phyloP scores from a whole-genome alignment of 2,888 invertebrate genomes.

The Rhaphigaster nebulosa region DNA sequence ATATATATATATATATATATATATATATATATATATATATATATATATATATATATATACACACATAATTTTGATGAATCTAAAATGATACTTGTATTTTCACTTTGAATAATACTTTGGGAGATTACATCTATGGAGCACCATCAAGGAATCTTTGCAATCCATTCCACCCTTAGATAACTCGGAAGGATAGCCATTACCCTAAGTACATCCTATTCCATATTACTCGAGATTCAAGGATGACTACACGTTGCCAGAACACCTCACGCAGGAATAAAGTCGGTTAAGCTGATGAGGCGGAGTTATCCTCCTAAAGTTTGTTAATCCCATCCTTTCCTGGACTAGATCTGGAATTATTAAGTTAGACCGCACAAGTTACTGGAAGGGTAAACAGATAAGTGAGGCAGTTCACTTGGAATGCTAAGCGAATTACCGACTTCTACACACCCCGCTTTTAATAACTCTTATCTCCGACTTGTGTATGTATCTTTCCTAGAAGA shows the following conservation, averaged over 20 bases:
- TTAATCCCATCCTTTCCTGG: constrained; percentile 5
- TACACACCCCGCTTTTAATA: neutral
- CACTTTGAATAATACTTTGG: too few species aligned
- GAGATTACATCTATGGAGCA: neutral
- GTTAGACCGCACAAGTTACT: constrained; percentile 22
- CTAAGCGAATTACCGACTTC: neutral
- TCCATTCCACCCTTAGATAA: neutral
- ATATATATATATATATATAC: too few species aligned
- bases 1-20: too few species aligned
- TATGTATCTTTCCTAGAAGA: neutral
- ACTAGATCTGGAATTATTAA: constrained; percentile 2
- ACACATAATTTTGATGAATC: too few species aligned
- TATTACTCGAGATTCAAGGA: neutral
- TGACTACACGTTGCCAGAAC: neutral
- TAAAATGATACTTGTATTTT: too few species aligned
- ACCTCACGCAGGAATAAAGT: neutral
- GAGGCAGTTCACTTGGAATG: neutral
- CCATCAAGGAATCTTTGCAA: neutral
- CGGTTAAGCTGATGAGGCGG: neutral
- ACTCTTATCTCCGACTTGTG: neutral
- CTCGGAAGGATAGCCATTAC: neutral
- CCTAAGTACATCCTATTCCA: neutral
- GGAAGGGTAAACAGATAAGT: neutral
- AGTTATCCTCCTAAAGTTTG: neutral
- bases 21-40: too few species aligned